phyloP scores from a whole-genome alignment of 2,113 vertebrate species.

The Malurus elegans region DNA sequence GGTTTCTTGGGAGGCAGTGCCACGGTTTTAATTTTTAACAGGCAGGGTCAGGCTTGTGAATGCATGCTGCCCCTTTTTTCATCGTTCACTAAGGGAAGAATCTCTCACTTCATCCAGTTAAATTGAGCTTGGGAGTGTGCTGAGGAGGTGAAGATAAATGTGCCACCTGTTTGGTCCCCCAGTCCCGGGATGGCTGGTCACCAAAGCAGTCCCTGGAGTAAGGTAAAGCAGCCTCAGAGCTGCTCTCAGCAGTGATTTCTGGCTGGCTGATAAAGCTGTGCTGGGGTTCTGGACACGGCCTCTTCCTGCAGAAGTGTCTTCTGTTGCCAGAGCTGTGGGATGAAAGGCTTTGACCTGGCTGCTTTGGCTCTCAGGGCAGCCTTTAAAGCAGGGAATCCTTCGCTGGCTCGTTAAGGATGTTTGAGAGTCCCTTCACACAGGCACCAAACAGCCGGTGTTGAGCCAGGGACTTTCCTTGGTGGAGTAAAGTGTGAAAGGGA shows the following conservation, averaged over 20 bases:
- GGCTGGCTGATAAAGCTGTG: accelerated
- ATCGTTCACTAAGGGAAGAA: background rate
- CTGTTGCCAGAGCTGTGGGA: background rate
- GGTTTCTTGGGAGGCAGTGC: background rate
- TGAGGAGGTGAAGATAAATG: background rate
- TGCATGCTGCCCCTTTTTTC: background rate
- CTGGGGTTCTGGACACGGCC: background rate
- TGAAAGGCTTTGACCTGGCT: background rate
- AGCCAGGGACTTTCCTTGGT: background rate
- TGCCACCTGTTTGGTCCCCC: background rate
- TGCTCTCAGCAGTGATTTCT: background rate
- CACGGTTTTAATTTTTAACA: background rate
- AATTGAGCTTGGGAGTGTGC: background rate
- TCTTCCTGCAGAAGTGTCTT: background rate
- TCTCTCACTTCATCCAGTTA: background rate
- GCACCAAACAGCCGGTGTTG: accelerated
- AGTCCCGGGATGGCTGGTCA: background rate
- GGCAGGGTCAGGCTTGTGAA: background rate
- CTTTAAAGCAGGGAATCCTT: background rate
- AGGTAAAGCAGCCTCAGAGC: background rate
- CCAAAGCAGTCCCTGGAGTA: background rate
- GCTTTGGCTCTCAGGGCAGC: background rate
- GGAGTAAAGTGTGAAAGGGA: background rate
- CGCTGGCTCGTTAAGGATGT: background rate
- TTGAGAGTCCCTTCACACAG: background rate